These are phyloP conservation scores for Mesochorus sp. DNA, from an alignment of 2,888 invertebrate genomes.

Conservation along the genomic window DNA sequence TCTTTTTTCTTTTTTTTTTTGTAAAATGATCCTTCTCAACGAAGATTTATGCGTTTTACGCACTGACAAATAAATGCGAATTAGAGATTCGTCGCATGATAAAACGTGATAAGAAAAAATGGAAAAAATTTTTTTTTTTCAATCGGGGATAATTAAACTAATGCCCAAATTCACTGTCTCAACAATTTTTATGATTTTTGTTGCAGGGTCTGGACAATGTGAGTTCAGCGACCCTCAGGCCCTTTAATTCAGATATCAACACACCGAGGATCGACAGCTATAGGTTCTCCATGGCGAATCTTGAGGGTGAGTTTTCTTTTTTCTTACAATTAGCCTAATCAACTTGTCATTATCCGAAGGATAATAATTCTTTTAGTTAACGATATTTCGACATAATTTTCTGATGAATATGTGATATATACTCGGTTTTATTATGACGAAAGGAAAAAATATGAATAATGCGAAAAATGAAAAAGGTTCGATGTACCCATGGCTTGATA, in stretches of 20 bases:
- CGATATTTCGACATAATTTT: too few species aligned
- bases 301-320: constrained; percentile 86
- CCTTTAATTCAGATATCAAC: constrained; percentile 87
- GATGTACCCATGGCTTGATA: too few species aligned
- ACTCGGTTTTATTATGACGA: too few species aligned
- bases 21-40: constrained; percentile 9
- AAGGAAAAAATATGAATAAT: too few species aligned
- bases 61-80: neutral
- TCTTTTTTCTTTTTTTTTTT: constrained; percentile 4
- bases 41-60: constrained; percentile 4
- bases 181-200: constrained; percentile 67
- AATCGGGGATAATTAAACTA: neutral
- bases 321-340: too few species aligned
- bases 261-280: constrained; percentile 94
- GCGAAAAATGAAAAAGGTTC: too few species aligned
- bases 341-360: neutral
- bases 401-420: too few species aligned
- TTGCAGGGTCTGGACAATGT: constrained; percentile 89
- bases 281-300: constrained; percentile 97
- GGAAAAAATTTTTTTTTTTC: neutral
- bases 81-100: neutral
- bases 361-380: neutral
- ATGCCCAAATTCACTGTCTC: constrained; percentile 5
- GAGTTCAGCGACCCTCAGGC: constrained; percentile 85
- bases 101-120: neutral